Base-by-base conservation (phyloP, 2,888 invertebrate species). In the Atethmia centrago region DNA sequence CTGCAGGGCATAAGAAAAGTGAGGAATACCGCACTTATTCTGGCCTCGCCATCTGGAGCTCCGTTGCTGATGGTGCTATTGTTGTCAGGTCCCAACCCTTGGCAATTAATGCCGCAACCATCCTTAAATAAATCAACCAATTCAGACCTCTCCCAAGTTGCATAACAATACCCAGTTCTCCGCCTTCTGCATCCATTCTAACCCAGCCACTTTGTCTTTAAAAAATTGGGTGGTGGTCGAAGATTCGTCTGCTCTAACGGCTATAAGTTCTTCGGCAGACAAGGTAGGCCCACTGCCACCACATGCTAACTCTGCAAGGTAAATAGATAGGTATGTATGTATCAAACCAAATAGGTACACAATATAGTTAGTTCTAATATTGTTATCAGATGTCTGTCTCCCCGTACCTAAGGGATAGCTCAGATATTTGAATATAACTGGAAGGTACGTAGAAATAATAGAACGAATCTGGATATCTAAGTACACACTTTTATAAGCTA, bases 181-280 rank as follows among this genome's bases (percentile, higher is more conserved):
- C 5, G 0, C 16, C n/a, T n/a, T 42, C 12, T 3, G n/a, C 3
- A 5, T 8, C 3, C 2, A 16, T 3, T 7, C 10, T 21, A 2
- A 25, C 25, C 19, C 2, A 31, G 14, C 7, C n/a, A 45, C 31
- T n/a, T n/a, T n/a, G n/a, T n/a, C 2, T 25, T 55, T 45, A 10
- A 0, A 16, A 16, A 19, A n/a, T n/a, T n/a, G n/a, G n/a, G n/a
- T n/a, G n/a, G n/a, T n/a, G n/a, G 16, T n/a, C 1, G 2, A 36
- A 40, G 0, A 40, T 2, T 70, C 0, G 0, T 55, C 8, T 16
- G 12, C 7, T 36, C 0, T 2, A 67, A 42, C 2, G 19, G 10
- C 36, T 45, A 31, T 31, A 5, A 12, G n/a, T 10, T 3, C 2
- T 36, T 8, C 0, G 25, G 14, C 10, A 25, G 21, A 69, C 1